Percentiles rank a stretch among this genome's conserved stretches.
Evolutionary conservation across 2,113 vertebrate genomes (phyloP).

Genomic region (Dascyllus trimaculatus): DNA sequence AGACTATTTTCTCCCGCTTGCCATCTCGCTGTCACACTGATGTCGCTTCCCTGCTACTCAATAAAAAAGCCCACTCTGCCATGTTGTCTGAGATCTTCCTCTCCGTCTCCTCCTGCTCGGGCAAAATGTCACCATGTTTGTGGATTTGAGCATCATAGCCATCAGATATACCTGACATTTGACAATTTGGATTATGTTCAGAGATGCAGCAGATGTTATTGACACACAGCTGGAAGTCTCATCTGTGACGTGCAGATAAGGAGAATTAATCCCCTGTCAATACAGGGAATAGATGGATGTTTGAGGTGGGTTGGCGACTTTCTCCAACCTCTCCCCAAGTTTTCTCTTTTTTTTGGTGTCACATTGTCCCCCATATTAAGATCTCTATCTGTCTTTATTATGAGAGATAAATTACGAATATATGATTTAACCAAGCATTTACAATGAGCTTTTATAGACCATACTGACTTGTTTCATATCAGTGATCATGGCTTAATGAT

Average conservation of each 20-base stretch:
- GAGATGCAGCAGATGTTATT: conserved; percentile 30
- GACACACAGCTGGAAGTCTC: conserved; percentile 57
- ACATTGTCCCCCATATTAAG: conserved; percentile 24
- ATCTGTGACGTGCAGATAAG: conserved; percentile 64
- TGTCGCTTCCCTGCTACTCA: conserved; percentile 11
- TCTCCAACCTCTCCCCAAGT: conserved; percentile 1
- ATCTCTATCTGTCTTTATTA: conserved; percentile 66
- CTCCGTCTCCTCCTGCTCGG: conserved; percentile 7
- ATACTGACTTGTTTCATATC: conserved; percentile 69
- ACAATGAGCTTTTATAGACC: conserved; percentile 58
- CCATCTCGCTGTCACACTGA: conserved; percentile 22
- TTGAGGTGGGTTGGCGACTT: conserved; percentile 9
- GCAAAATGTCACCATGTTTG: conserved; percentile 58
- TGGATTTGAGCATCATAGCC: conserved; percentile 50
- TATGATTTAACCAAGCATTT: conserved; percentile 61
- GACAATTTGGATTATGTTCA: conserved; percentile 48
- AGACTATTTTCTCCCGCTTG: conserved; percentile 15
- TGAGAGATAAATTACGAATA: conserved; percentile 45
- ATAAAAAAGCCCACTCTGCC: conserved; percentile 30
- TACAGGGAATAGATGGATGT: conserved; percentile 31
- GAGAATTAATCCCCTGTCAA: conserved; percentile 40
- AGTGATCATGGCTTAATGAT: conserved; percentile 69
- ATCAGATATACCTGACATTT: conserved; percentile 73
- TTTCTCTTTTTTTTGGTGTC: conserved; percentile 12
- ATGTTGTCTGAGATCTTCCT: conserved; percentile 27